Evolutionary conservation across 2,888 invertebrate genomes (phyloP).

Genomic region (Lochmaea capreae): DNA sequence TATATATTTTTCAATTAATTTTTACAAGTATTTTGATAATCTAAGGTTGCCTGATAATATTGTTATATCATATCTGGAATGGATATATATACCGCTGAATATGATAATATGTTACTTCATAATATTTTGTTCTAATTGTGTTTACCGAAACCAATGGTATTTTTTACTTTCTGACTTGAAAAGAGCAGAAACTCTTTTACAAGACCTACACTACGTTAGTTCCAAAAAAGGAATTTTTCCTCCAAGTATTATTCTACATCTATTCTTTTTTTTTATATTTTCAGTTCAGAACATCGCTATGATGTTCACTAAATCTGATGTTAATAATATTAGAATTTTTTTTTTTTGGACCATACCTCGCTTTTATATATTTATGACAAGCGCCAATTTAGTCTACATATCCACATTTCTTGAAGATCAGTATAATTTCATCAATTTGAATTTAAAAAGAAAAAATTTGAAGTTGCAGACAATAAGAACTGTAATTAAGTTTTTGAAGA

Average conservation of each 20-base stretch:
- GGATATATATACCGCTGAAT: neutral
- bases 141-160: neutral
- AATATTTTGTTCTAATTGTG: neutral
- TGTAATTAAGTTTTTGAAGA: neutral
- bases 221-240: neutral
- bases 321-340: neutral
- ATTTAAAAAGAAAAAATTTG: neutral
- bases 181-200: neutral
- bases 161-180: neutral
- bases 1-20: neutral
- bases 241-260: neutral
- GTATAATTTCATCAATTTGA: neutral
- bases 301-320: neutral
- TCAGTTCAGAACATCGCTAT: neutral
- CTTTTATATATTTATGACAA: neutral
- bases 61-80: neutral
- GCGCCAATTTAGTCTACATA: neutral
- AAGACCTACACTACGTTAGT: neutral
- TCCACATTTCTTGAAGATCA: neutral
- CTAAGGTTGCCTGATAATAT: neutral
- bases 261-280: neutral
- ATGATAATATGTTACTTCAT: neutral
- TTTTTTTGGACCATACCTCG: neutral
- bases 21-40: no score
- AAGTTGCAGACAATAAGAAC: neutral